Conservation (phyloP, 2,113 vertebrate genomes). For the Chaetorhynchus papuensis region DNA sequence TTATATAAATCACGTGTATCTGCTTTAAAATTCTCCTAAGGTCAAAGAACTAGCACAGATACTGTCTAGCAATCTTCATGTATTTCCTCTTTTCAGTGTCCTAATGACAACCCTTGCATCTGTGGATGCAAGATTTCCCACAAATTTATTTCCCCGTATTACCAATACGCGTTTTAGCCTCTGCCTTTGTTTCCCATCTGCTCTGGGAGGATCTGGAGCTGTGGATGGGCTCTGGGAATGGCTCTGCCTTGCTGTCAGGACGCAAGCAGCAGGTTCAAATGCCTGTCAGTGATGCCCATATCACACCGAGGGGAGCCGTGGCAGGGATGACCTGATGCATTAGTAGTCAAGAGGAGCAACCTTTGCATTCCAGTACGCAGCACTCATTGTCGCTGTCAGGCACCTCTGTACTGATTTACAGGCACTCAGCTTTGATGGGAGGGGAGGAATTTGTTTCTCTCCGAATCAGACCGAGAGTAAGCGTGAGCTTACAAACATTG, state of each 20-base stretch:
- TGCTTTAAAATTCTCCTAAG: background rate
- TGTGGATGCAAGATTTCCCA: background rate
- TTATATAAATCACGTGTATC: background rate
- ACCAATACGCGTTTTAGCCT: background rate
- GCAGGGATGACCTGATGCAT: background rate
- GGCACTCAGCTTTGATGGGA: background rate
- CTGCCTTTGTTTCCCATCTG: background rate
- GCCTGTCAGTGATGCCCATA: background rate
- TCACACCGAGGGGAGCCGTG: background rate
- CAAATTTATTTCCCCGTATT: background rate
- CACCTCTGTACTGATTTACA: background rate
- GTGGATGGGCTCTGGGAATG: background rate
- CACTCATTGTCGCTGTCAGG: background rate
- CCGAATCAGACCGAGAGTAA: background rate
- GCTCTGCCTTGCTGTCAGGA: background rate
- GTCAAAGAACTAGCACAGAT: background rate
- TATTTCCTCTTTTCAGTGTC: background rate
- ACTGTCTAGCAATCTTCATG: background rate
- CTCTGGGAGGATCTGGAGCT: background rate
- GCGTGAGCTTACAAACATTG: background rate
- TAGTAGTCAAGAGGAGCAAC: background rate
- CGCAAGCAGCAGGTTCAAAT: background rate
- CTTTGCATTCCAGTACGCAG: background rate
- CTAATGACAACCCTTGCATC: background rate
- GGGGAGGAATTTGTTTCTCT: background rate